Conservation (phyloP, 2,113 vertebrate genomes). For the Vidua chalybeata region DNA sequence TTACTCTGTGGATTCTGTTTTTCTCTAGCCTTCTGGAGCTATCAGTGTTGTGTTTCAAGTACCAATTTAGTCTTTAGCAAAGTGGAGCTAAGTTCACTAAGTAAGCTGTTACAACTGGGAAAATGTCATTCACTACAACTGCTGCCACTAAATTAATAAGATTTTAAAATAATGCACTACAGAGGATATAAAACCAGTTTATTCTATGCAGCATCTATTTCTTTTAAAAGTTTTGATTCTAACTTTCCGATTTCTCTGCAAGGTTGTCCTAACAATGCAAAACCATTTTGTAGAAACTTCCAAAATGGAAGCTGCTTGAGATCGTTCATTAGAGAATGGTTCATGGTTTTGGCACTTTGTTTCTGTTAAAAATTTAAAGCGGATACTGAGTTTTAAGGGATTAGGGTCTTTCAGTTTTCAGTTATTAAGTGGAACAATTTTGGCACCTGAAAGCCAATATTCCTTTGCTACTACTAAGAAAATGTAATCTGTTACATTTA, state of each 20-base stretch:
- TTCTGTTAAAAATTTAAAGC: not conserved
- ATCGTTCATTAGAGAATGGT: not conserved
- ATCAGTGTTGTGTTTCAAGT: not conserved
- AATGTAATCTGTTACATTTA: not conserved
- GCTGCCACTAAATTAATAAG: not conserved
- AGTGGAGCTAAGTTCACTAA: not conserved
- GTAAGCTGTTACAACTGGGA: not conserved
- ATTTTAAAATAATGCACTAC: not conserved
- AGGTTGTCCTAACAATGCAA: not conserved
- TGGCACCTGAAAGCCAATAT: not conserved
- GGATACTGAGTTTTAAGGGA: not conserved
- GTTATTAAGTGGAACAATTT: not conserved
- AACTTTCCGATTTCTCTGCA: not conserved
- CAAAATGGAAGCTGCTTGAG: not conserved
- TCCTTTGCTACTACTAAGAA: not conserved
- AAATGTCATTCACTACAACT: not conserved
- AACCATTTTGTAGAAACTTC: not conserved
- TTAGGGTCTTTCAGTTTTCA: not conserved
- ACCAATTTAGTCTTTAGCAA: not conserved
- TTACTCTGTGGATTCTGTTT: not conserved
- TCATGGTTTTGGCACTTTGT: not conserved
- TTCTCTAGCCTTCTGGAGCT: not conserved
- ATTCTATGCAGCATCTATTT: not conserved
- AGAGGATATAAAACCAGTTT: slow-evolving; percentile 1
- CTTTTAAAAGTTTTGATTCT: not conserved